These are phyloP conservation scores for Pseudorectes ferrugineus DNA, from an alignment of 2,113 vertebrate genomes.

Conservation along the genomic window DNA sequence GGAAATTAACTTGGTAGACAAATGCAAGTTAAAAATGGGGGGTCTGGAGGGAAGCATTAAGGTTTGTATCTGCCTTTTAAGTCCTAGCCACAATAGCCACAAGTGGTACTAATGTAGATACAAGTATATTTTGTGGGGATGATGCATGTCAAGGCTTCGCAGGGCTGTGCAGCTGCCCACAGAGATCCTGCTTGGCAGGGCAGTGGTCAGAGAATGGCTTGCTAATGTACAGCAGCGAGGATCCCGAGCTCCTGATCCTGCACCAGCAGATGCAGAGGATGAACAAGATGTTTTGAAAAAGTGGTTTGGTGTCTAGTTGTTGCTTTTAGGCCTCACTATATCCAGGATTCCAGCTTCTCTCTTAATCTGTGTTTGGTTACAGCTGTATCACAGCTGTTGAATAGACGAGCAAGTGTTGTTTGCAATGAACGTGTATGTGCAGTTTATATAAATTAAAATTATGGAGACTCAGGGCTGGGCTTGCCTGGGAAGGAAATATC, in stretches of 20 bases:
- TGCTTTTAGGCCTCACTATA: not conserved
- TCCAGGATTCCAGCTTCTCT: not conserved
- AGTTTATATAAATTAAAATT: not conserved
- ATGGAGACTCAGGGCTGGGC: not conserved
- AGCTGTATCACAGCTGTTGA: not conserved
- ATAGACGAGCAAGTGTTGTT: not conserved
- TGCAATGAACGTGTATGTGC: not conserved
- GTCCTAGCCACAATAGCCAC: not conserved
- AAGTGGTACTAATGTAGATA: not conserved
- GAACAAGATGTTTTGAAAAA: fast-evolving
- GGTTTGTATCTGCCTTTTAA: not conserved
- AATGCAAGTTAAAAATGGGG: not conserved
- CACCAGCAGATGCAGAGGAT: not conserved
- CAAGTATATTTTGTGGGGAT: fast-evolving
- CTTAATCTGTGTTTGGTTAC: not conserved
- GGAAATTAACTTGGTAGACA: not conserved
- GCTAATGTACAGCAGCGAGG: not conserved
- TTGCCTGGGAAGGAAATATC: not conserved
- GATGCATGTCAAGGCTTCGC: not conserved
- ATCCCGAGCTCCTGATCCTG: not conserved
- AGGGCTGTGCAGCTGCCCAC: not conserved
- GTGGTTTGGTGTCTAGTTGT: not conserved
- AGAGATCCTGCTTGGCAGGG: not conserved
- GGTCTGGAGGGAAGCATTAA: not conserved
- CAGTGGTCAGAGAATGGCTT: not conserved